phyloP scores from a whole-genome alignment of 2,888 invertebrate species.

The Junonia oenone region DNA sequence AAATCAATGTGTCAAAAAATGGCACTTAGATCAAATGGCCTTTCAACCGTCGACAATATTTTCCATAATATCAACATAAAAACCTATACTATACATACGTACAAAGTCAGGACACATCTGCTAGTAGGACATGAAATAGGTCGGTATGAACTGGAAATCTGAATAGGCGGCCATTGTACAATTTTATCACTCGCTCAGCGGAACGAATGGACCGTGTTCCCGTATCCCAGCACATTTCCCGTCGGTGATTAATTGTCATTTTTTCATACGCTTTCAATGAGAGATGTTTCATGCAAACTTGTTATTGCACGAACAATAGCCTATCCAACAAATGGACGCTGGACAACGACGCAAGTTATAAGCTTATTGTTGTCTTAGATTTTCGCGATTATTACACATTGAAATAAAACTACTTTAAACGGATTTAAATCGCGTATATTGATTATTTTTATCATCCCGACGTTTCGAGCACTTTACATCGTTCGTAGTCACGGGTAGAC shows the following conservation, averaged over 20 bases:
- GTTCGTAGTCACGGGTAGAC: too few relatives aligned
- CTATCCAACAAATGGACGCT: conserved; percentile 17
- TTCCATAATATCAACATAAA: background rate
- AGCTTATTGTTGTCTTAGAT: too few relatives aligned
- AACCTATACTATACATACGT: too few relatives aligned
- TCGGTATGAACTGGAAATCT: conserved; percentile 19
- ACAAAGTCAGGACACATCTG: background rate
- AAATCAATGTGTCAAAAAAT: too few relatives aligned
- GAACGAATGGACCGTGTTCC: conserved; percentile 25
- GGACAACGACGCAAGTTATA: background rate
- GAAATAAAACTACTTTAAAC: too few relatives aligned
- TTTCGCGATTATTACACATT: too few relatives aligned
- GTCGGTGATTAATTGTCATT: conserved; percentile 29
- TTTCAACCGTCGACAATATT: too few relatives aligned
- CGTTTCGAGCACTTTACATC: too few relatives aligned
- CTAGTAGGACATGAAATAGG: conserved; percentile 14
- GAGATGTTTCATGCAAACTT: conserved; percentile 26
- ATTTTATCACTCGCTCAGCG: conserved; percentile 23
- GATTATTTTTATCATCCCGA: too few relatives aligned
- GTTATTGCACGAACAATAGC: conserved; percentile 16
- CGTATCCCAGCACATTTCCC: conserved; percentile 22
- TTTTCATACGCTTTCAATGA: conserved; percentile 26
- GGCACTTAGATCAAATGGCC: too few relatives aligned
- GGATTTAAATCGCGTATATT: too few relatives aligned
- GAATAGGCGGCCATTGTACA: conserved; percentile 24